Conservation (phyloP, 2,888 invertebrate species). For the Eupithecia subfuscata region DNA sequence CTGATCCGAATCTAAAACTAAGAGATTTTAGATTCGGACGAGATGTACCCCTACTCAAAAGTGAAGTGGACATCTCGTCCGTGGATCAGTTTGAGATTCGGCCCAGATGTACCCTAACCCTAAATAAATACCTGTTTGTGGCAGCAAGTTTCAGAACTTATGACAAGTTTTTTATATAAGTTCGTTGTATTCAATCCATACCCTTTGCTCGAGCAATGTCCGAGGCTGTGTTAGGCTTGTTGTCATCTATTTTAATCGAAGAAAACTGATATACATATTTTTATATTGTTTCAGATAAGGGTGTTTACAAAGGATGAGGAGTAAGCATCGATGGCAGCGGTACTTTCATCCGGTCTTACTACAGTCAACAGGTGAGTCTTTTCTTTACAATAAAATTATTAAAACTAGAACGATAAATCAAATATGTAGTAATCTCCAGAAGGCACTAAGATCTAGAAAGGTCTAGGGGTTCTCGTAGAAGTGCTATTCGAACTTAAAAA, state of each 20-base stretch:
- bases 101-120: too few relatives aligned
- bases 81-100: too few relatives aligned
- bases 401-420: neutral
- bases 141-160: neutral
- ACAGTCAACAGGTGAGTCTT: constrained; percentile 72
- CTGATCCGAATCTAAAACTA: too few relatives aligned
- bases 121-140: neutral
- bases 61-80: too few relatives aligned
- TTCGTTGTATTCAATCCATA: neutral
- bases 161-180: neutral
- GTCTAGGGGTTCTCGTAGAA: too few relatives aligned
- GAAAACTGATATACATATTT: neutral
- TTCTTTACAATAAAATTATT: neutral
- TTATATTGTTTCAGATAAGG: constrained; percentile 61
- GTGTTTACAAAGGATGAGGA: constrained; percentile 80
- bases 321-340: constrained; percentile 76
- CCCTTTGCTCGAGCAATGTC: neutral
- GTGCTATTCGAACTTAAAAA: too few relatives aligned
- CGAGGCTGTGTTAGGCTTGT: neutral
- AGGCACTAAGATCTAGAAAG: neutral
- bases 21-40: too few relatives aligned
- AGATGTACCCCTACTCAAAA: too few relatives aligned
- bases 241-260: neutral
- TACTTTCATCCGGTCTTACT: constrained; percentile 70
- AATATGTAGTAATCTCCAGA: too few relatives aligned